Evolutionary conservation across 1,140 invertebrate genomes (phyloP).

Genomic region (Polypedilum pembai): DNA sequence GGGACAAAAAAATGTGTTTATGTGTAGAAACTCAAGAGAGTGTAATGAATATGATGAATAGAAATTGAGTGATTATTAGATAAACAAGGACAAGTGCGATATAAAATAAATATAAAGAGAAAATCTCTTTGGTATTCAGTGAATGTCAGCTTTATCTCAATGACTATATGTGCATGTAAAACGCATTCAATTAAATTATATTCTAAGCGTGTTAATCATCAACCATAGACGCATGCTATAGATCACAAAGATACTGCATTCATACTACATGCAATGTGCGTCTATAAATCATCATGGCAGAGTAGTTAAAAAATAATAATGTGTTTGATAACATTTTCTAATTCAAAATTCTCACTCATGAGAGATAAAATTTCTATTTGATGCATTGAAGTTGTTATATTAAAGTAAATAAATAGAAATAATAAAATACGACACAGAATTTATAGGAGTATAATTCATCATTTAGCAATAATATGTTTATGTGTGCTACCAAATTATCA

Average conservation of each 20-base stretch:
- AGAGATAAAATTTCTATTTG: not conserved
- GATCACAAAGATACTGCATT: no score
- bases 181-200: constrained; percentile 4
- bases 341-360: no score
- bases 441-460: not conserved
- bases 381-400: not conserved
- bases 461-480: no score
- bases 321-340: no score
- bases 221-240: no score
- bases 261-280: no score
- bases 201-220: not conserved
- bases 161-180: not conserved
- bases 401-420: not conserved
- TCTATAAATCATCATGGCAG: no score
- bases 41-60: not conserved
- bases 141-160: not conserved
- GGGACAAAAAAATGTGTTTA: not conserved
- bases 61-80: not conserved
- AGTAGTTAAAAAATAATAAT: no score
- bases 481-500: not conserved
- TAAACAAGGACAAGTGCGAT: constrained; percentile 4
- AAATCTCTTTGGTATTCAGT: not conserved
- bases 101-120: constrained; percentile 1
- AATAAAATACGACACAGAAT: not conserved
- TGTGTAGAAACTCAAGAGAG: not conserved